A percentile compares a stretch with the other conserved stretches of the same genome.
Conservation (phyloP, 2,113 vertebrate species). For the Psephotus haematonotus region DNA sequence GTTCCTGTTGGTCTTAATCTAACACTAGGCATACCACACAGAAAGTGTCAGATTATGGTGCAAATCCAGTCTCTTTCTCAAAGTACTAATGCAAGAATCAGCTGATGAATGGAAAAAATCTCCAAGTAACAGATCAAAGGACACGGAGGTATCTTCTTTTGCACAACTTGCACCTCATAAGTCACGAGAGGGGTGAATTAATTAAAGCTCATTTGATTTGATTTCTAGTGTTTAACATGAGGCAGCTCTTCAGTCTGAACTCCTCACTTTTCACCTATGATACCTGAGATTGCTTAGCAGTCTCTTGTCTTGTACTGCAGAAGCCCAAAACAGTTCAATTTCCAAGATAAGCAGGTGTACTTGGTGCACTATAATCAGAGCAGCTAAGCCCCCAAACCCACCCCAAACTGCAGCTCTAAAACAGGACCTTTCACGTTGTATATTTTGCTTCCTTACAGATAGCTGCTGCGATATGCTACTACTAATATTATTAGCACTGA, state of each 20-base stretch:
- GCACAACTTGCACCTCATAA: not conserved
- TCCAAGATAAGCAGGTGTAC: not conserved
- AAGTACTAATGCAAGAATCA: not conserved
- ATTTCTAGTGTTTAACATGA: not conserved
- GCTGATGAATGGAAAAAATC: not conserved
- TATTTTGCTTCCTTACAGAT: not conserved
- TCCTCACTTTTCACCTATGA: not conserved
- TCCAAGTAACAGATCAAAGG: not conserved
- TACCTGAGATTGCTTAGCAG: not conserved
- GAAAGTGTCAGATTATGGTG: not conserved
- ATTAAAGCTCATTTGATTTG: not conserved
- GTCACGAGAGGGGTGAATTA: not conserved
- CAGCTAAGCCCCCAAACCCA: not conserved
- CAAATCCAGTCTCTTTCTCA: not conserved
- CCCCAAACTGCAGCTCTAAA: not conserved
- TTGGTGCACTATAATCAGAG: not conserved
- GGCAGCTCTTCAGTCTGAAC: not conserved
- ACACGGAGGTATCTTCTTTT: not conserved
- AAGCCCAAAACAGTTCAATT: not conserved
- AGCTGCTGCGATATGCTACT: not conserved
- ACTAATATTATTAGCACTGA: not conserved
- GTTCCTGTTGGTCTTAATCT: not conserved
- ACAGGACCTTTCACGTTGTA: rapidly evolving
- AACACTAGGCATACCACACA: not conserved
- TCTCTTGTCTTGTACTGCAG: not conserved